Evolutionary conservation across 2,888 invertebrate species (phyloP).

Genomic region (Nomada goodeniana): DNA sequence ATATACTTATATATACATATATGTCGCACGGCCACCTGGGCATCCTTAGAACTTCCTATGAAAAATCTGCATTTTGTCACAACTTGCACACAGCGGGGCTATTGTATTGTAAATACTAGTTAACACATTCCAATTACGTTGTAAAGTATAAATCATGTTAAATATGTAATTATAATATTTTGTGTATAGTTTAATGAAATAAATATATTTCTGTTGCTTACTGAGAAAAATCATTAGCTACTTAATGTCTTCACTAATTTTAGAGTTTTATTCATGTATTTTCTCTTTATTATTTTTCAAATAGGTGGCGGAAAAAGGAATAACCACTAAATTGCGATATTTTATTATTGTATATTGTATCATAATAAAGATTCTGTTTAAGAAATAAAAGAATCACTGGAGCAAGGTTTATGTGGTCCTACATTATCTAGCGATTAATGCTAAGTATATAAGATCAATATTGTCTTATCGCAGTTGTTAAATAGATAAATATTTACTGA

Average conservation of each 20-base stretch:
- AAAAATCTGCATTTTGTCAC: slow-evolving; percentile 82
- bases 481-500: slow-evolving; percentile 82
- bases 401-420: slow-evolving; percentile 84
- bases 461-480: slow-evolving; percentile 82
- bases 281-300: slow-evolving; percentile 73
- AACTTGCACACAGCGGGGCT: slow-evolving; percentile 84
- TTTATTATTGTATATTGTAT: slow-evolving; percentile 83
- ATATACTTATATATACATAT: slow-evolving; percentile 67
- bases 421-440: slow-evolving; percentile 79
- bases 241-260: slow-evolving; percentile 82
- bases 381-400: slow-evolving; percentile 80
- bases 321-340: slow-evolving; percentile 80
- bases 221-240: slow-evolving; percentile 81
- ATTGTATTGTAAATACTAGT: slow-evolving; percentile 83
- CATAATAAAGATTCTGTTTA: slow-evolving; percentile 80
- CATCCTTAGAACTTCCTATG: slow-evolving; percentile 80
- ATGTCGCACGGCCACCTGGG: slow-evolving; percentile 78
- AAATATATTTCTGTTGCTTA: slow-evolving; percentile 84
- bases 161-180: slow-evolving; percentile 84
- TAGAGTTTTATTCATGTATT: slow-evolving; percentile 75
- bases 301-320: slow-evolving; percentile 81
- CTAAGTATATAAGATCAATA: slow-evolving; percentile 74
- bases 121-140: slow-evolving; percentile 84
- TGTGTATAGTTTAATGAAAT: slow-evolving; percentile 84
- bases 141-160: slow-evolving; percentile 83